Conservation (phyloP, 2,113 vertebrate species). For the Proteles cristata region DNA sequence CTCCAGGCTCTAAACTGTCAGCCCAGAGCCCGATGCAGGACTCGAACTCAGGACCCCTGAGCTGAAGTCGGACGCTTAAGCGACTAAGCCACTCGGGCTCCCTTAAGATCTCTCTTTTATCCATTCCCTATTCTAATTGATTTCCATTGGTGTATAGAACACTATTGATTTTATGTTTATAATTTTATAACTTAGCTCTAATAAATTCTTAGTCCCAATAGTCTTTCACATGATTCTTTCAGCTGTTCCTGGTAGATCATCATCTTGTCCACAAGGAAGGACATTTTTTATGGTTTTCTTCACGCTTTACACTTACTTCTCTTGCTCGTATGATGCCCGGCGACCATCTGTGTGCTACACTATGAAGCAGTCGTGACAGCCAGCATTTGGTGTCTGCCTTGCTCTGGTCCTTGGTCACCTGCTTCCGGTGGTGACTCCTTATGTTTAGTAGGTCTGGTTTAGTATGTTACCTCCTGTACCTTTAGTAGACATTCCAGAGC, state of each 20-base stretch:
- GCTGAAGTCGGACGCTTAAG: no score
- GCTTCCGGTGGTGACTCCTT: no score
- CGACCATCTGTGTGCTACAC: accelerated
- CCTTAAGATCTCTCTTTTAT: not conserved
- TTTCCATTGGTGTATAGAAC: not conserved
- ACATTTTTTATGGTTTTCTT: not conserved
- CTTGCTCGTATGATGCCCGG: not conserved
- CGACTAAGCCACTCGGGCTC: no score
- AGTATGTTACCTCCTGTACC: not conserved
- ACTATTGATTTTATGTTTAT: not conserved
- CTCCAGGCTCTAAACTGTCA: no score
- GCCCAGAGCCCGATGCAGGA: no score
- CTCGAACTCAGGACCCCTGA: no score
- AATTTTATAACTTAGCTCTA: not conserved
- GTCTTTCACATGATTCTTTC: not conserved
- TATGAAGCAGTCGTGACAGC: no score
- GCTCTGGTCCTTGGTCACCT: not conserved
- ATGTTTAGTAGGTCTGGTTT: no score
- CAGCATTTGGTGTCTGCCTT: not conserved
- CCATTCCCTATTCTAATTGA: not conserved
- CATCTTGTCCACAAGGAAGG: not conserved
- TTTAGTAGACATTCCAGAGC: not conserved
- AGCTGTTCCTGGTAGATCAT: not conserved
- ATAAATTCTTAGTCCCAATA: not conserved
- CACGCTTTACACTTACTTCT: not conserved